phyloP scores from a whole-genome alignment of 2,888 invertebrate species.

The Tribolium freemani region DNA sequence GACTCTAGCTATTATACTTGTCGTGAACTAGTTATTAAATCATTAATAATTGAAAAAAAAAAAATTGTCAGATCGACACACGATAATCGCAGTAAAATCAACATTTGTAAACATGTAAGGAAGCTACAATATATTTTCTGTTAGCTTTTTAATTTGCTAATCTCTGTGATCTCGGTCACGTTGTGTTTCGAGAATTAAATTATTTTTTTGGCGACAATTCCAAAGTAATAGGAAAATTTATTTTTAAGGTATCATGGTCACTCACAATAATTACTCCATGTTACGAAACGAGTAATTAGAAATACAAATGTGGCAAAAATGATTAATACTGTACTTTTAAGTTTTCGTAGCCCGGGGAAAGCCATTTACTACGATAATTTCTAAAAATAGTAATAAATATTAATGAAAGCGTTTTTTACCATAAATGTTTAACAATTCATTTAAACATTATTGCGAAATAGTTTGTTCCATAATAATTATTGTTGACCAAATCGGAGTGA shows the following conservation, averaged over 20 bases:
- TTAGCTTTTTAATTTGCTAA: conserved; percentile 28
- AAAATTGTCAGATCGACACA: conserved; percentile 2
- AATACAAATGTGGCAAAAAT: neutral
- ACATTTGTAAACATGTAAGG: neutral
- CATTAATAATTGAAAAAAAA: neutral
- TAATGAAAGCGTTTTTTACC: too few relatives aligned
- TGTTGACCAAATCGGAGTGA: neutral
- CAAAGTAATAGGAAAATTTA: neutral
- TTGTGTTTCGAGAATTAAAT: conserved; percentile 53
- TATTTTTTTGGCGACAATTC: conserved; percentile 44
- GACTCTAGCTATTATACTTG: conserved; percentile 1
- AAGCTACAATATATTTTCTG: neutral
- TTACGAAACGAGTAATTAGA: neutral
- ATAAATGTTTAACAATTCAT: neutral
- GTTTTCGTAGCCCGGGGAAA: too few relatives aligned
- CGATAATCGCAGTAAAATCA: neutral
- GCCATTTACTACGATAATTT: too few relatives aligned
- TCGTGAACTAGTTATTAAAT: conserved; percentile 6
- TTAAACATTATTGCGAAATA: neutral
- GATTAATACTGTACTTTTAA: neutral
- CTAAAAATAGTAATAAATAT: too few relatives aligned
- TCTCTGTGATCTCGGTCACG: conserved; percentile 51
- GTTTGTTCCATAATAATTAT: neutral
- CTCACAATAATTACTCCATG: neutral
- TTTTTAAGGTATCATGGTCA: neutral